Percentiles rank a stretch among this genome's conserved stretches.
These are phyloP conservation scores for Lepus americanus DNA, from an alignment of 2,113 vertebrate genomes.

Conservation along the genomic window DNA sequence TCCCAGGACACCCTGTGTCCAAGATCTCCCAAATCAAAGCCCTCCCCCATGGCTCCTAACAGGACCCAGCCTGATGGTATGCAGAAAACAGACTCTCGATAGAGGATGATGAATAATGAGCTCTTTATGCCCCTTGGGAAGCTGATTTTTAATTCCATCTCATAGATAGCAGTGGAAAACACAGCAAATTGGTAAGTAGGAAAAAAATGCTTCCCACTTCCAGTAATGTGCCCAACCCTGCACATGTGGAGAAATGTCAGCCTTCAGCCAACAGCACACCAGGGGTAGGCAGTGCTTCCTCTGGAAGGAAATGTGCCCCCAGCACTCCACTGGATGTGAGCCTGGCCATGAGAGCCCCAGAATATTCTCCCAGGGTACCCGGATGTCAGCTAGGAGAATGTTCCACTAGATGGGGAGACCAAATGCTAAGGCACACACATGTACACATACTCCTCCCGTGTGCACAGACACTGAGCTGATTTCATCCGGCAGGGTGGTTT, in stretches of 20 bases:
- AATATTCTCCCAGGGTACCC: neutral
- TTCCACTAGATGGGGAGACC: neutral
- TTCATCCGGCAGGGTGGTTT: neutral
- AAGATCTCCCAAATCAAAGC: neutral
- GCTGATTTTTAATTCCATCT: constrained; percentile 61
- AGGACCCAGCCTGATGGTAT: neutral
- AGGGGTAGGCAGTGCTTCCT: constrained; percentile 49
- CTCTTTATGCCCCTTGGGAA: constrained; percentile 70
- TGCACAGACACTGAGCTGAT: neutral
- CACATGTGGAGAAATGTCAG: constrained; percentile 49
- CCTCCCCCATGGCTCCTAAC: constrained; percentile 21
- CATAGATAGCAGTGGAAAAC: constrained; percentile 72
- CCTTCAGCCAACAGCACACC: neutral
- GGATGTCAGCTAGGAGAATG: neutral
- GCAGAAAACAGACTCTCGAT: constrained; percentile 58
- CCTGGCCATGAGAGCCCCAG: neutral
- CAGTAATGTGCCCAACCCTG: constrained; percentile 58
- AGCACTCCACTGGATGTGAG: neutral
- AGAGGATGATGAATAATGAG: constrained; percentile 58
- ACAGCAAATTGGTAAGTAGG: constrained; percentile 68
- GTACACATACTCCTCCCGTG: neutral
- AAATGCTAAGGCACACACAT: neutral
- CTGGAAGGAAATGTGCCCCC: constrained; percentile 6
- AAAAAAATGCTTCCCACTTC: constrained; percentile 75
- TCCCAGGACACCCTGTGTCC: neutral